Evolutionary conservation across 2,888 invertebrate species (phyloP), one percentile per base, ranked within the genome.

Genomic region (Melinopterus prodromus): DNA sequence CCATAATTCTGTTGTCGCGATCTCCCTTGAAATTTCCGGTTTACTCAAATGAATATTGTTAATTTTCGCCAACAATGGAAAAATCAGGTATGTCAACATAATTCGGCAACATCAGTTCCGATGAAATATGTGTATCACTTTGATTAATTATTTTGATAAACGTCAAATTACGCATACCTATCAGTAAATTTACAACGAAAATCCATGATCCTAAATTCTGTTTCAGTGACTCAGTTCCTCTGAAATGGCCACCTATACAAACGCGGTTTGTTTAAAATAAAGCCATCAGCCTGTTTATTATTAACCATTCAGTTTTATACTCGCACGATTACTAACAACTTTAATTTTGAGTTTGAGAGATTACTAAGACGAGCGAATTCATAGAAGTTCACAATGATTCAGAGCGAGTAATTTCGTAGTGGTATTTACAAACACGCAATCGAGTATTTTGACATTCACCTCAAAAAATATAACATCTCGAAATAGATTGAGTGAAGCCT

Each of bases 281-380:
- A 53, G 7, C 7, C 53, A 53, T 53, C 53, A 53, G 12, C 53
- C 53, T 53, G 53, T 53, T 53, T 53, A 53, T 53, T 53, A 53
- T 53, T 53, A 53, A 12, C 53, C 53, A 12, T 53, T 53, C 12
- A 53, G 9, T 53, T 53, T 53, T 53, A 53, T 53, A 53, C 53
- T 7, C 53, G 5, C 7, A 1, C 3, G 7, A 53, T 53, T 53
- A 12, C 53, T 53, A 53, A 53, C 9, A 53, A 53, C 53, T 9
- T 12, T 53, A 53, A 53, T 53, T 53, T 53, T 53, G 53, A 53
- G 53, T 53, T 53, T 53, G 53, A 53, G 53, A 53, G 9, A 53
- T 53, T 53, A 53, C 53, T 53, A 53, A 53, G 53, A 53, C 53
- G 53, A 53, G 53, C 53, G 53, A 53, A 53, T 53, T 53, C 53